Base-by-base conservation (phyloP, 2,113 vertebrate genomes). In the Chaetodon auriga region DNA sequence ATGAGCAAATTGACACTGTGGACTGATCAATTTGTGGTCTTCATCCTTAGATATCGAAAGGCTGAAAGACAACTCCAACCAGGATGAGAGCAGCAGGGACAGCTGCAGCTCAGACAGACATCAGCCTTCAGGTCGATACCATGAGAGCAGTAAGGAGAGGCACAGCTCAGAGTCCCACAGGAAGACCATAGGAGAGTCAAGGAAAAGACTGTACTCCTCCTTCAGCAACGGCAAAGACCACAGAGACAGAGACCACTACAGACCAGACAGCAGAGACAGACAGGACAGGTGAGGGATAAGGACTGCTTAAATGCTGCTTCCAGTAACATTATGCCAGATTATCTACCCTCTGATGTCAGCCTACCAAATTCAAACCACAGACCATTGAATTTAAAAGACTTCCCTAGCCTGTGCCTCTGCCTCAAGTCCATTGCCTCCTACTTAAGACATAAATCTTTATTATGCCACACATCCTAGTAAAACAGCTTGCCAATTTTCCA, bases 161-260 rank as follows among this genome's bases (percentile, higher is more conserved):
- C 96, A 97, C 85, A 89, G 96, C 55, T 94, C 95, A 1, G 98
- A 99, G 63, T 41, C 94, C 57, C 97, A 97, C 83, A 96, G 97
- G 89, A 99, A 98, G 92, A 94, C 85, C 21, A 87, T 75, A 0
- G 86, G 74, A 2, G 97, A 97, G 12, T 88, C 94, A 43, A 95
- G 98, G 76, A 99, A 99, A 91, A 96, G 98, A 18, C 95, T 96
- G 0, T 98, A 98, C 92, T 95, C 97, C 46, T 96, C 97, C 36
- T 99, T 97, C 75, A 98, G 98, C 93, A 99, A 99, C 2, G 98
- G 98, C 68, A 99, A 99, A 95, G 98, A 99, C 74, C 98, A 99
- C 90, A 89, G 97, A 60, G 97, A 98, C 55, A 95, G 97, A 96
- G 97, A 99, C 93, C 96, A 97, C 94, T 97, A 97, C 87, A 96